phyloP scores from a whole-genome alignment of 2,888 invertebrate species.

The Torymus tubicola region DNA sequence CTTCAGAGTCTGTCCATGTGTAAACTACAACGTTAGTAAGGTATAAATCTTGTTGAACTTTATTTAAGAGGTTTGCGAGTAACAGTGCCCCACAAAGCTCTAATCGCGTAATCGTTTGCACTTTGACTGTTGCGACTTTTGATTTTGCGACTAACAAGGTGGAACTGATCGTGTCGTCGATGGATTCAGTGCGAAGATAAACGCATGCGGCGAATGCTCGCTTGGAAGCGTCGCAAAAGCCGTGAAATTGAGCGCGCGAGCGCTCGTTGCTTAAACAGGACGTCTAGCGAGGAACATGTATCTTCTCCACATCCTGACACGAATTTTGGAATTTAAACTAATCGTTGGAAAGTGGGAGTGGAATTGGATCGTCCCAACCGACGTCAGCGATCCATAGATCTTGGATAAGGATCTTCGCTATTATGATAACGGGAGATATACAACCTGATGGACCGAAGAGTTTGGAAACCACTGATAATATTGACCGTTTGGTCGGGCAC shows the following conservation, averaged over 20 bases:
- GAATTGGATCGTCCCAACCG: conserved; percentile 21
- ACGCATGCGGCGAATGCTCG: conserved; percentile 49
- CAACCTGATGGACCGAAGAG: conserved; percentile 42
- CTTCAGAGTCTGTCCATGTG: no score
- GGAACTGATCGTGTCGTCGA: no score
- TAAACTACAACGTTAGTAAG: no score
- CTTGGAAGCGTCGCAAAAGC: conserved; percentile 52
- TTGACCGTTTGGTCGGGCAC: conserved; percentile 6
- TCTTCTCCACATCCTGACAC: background rate
- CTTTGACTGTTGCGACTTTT: no score
- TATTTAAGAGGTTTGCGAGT: no score
- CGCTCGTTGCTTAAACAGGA: conserved; percentile 23
- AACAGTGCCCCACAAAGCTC: no score
- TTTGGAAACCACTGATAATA: background rate
- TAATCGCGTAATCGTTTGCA: no score
- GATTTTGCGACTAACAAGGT: no score
- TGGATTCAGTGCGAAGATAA: conserved; percentile 4
- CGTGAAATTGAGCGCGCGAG: conserved; percentile 28
- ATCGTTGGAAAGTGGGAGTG: background rate
- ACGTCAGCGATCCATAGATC: background rate
- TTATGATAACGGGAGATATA: conserved; percentile 5
- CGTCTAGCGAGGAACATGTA: background rate
- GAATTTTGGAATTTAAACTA: background rate
- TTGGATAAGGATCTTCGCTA: conserved; percentile 36
- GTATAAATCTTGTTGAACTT: no score